Percentiles rank a stretch among this genome's conserved stretches.
phyloP scores from a whole-genome alignment of 1,140 invertebrate genomes.

The Protaetia brevitarsis region DNA sequence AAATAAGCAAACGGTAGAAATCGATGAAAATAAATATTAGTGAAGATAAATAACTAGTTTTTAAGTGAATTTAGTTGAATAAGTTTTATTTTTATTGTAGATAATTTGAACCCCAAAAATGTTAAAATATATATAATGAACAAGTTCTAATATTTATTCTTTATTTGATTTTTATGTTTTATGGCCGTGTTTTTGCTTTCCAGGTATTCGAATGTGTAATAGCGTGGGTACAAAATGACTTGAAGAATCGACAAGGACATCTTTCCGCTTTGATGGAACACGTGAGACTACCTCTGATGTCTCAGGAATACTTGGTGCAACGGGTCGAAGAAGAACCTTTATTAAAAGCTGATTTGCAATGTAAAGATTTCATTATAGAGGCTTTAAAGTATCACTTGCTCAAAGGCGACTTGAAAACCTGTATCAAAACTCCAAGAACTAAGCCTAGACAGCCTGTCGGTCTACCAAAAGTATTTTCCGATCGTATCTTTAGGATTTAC shows the following conservation, averaged over 20 bases:
- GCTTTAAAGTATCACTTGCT: constrained; percentile 93
- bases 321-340: constrained; percentile 87
- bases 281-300: constrained; percentile 84
- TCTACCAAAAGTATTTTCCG: constrained; percentile 74
- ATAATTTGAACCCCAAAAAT: no score
- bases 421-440: constrained; percentile 75
- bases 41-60: no score
- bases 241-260: constrained; percentile 62
- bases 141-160: not conserved
- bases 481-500: not conserved
- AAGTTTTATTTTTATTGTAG: no score
- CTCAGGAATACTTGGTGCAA: constrained; percentile 85
- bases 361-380: constrained; percentile 93
- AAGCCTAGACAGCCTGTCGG: constrained; percentile 81
- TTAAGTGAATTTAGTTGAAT: no score
- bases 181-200: no score
- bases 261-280: constrained; percentile 86
- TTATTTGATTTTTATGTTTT: no score
- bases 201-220: constrained; percentile 86
- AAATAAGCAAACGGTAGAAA: no score
- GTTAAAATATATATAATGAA: no score
- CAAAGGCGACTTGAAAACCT: constrained; percentile 73
- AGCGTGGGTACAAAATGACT: constrained; percentile 79
- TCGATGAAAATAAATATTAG: no score
- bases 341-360: constrained; percentile 77